phyloP scores from a whole-genome alignment of 2,888 invertebrate species.

The Neelides folsomi region DNA sequence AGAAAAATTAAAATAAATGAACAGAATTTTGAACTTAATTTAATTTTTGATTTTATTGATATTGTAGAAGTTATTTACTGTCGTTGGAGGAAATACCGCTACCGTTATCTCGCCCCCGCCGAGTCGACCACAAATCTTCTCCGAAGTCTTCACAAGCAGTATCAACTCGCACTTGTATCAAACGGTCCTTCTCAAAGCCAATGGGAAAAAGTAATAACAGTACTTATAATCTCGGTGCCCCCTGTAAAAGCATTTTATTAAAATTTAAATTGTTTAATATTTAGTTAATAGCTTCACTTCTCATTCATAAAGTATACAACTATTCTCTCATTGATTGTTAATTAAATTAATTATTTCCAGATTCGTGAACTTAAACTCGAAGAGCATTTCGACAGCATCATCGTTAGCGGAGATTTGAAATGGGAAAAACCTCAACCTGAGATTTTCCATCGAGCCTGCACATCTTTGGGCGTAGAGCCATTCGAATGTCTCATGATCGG shows the following conservation, averaged over 20 bases:
- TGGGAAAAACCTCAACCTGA: conserved; percentile 74
- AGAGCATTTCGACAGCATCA: conserved; percentile 31
- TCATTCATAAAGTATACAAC: too few species aligned
- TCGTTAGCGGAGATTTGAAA: conserved; percentile 32
- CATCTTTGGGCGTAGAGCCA: conserved; percentile 58
- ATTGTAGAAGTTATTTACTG: conserved; percentile 51
- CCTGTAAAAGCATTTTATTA: too few species aligned
- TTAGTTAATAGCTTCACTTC: too few species aligned
- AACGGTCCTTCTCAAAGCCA: conserved; percentile 75
- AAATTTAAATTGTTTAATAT: too few species aligned
- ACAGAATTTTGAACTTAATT: neutral
- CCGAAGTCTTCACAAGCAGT: conserved; percentile 52
- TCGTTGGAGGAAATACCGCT: conserved; percentile 66
- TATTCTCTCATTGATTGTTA: conserved; percentile 5
- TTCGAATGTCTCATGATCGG: conserved; percentile 71
- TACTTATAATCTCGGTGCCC: too few species aligned
- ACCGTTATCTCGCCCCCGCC: conserved; percentile 56
- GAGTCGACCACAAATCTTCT: conserved; percentile 57
- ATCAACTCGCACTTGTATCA: conserved; percentile 65
- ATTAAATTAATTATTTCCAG: conserved; percentile 20
- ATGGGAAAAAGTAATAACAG: conserved; percentile 63
- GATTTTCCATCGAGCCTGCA: conserved; percentile 61
- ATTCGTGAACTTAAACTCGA: conserved; percentile 30
- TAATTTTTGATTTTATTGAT: neutral
- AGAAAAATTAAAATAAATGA: neutral